Percentiles rank a stretch among this genome's conserved stretches.
These are phyloP conservation scores for Germaria angustata DNA, from an alignment of 2,888 invertebrate species.

Conservation along the genomic window DNA sequence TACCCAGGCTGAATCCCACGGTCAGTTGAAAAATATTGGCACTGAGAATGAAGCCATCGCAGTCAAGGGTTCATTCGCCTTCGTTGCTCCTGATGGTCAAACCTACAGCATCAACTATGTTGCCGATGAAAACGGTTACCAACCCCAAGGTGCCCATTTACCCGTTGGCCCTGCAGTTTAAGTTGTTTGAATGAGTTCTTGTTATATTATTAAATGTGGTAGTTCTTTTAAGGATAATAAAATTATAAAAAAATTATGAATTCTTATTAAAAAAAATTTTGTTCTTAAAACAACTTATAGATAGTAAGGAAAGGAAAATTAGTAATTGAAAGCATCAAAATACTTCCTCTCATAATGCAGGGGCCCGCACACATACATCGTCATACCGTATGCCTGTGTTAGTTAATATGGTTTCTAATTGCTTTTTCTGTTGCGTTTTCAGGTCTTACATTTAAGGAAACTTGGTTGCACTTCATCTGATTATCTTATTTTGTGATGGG, in stretches of 20 bases:
- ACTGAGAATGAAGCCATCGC: slow-evolving; percentile 84
- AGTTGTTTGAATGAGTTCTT: slow-evolving; percentile 18
- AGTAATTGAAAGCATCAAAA: too few species aligned
- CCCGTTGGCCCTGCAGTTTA: slow-evolving; percentile 71
- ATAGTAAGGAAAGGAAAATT: too few species aligned
- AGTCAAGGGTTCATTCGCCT: slow-evolving; percentile 83
- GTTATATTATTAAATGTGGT: slow-evolving; percentile 34
- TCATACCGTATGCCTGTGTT: too few species aligned
- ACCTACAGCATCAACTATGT: slow-evolving; percentile 81
- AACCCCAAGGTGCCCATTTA: slow-evolving; percentile 80
- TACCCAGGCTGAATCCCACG: slow-evolving; percentile 83
- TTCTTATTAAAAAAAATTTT: too few species aligned
- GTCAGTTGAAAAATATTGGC: slow-evolving; percentile 83
- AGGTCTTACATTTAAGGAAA: too few species aligned
- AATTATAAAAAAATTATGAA: not conserved
- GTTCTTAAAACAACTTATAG: too few species aligned
- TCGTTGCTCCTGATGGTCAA: slow-evolving; percentile 83
- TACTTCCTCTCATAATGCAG: too few species aligned
- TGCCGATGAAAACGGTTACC: slow-evolving; percentile 80
- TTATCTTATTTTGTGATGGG: too few species aligned
- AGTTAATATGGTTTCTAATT: too few species aligned
- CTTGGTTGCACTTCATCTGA: too few species aligned
- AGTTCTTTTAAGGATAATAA: slow-evolving; percentile 43
- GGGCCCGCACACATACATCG: too few species aligned
- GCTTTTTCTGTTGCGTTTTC: too few species aligned